Percentiles rank a stretch among this genome's conserved stretches.
phyloP scores from a whole-genome alignment of 2,113 vertebrate genomes.

The Otis tarda region DNA sequence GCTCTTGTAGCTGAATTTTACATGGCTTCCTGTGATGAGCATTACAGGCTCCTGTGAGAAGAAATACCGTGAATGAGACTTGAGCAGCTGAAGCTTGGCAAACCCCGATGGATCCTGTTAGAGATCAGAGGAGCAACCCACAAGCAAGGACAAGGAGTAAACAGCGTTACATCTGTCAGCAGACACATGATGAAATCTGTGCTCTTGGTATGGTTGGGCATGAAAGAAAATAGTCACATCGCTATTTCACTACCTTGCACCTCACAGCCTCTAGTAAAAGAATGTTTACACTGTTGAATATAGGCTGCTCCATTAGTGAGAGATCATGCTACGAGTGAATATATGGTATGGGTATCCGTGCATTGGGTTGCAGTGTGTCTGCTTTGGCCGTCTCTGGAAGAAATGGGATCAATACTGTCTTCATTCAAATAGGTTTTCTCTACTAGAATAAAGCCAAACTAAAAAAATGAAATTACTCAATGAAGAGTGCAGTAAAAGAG shows the following conservation, averaged over 20 bases:
- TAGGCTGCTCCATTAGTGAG: conserved; percentile 60
- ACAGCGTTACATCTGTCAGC: conserved; percentile 47
- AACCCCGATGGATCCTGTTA: conserved; percentile 32
- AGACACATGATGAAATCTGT: conserved; percentile 18
- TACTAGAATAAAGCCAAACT: not conserved
- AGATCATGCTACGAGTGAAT: conserved; percentile 34
- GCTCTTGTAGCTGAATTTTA: conserved; percentile 33
- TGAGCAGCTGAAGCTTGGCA: conserved; percentile 28
- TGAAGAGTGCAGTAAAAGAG: not conserved
- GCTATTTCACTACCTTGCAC: not conserved
- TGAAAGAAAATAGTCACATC: conserved; percentile 58
- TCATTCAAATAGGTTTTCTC: not conserved
- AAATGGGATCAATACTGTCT: not conserved
- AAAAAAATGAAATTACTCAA: not conserved
- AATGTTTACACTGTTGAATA: conserved; percentile 49
- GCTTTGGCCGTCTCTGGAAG: not conserved
- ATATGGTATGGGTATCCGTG: not conserved
- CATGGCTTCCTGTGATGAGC: not conserved
- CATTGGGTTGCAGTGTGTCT: not conserved
- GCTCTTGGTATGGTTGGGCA: not conserved
- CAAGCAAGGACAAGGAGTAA: conserved; percentile 37
- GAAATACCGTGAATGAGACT: not conserved
- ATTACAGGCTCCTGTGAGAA: conserved; percentile 22
- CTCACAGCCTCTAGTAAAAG: not conserved
- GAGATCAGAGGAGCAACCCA: conserved; percentile 42